Conservation (phyloP, 2,888 invertebrate species). For the Andrena marginata region DNA sequence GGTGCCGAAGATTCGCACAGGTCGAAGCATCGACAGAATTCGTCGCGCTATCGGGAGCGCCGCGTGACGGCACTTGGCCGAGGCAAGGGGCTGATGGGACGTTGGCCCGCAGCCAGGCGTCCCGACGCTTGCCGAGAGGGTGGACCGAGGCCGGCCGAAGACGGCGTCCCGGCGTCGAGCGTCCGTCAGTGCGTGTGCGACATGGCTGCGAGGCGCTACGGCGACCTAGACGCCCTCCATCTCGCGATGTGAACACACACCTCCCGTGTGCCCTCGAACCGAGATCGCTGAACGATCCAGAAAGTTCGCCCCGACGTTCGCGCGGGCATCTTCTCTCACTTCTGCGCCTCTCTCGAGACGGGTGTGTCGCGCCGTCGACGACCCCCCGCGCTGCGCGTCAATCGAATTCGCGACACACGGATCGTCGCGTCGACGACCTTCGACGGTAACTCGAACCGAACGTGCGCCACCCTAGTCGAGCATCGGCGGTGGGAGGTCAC, state of each 20-base stretch:
- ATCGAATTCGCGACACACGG: background rate
- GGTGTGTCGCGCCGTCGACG: background rate
- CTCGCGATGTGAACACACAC: constrained; percentile 75
- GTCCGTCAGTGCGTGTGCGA: constrained; percentile 85
- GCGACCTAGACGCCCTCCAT: constrained; percentile 80
- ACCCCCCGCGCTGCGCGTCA: background rate
- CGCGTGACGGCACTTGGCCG: constrained; percentile 56
- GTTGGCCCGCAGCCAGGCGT: constrained; percentile 81
- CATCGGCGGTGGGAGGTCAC: background rate
- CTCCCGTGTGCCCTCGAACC: constrained; percentile 57
- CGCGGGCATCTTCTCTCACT: background rate
- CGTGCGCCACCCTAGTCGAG: background rate
- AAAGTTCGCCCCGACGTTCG: background rate
- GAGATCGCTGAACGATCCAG: constrained; percentile 37
- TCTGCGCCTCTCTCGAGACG: background rate
- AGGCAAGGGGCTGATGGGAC: constrained; percentile 49
- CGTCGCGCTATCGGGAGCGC: constrained; percentile 44
- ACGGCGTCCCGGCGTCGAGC: constrained; percentile 84
- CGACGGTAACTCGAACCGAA: background rate
- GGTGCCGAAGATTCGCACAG: too few relatives aligned
- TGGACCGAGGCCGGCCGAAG: constrained; percentile 82
- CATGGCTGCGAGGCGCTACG: constrained; percentile 84
- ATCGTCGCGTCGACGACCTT: constrained; percentile 4
- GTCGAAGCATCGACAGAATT: background rate
- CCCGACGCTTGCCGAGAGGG: constrained; percentile 83